Percentiles rank a stretch among this genome's conserved stretches.
phyloP scores from a whole-genome alignment of 2,113 vertebrate genomes.

The Lophura nycthemera region DNA sequence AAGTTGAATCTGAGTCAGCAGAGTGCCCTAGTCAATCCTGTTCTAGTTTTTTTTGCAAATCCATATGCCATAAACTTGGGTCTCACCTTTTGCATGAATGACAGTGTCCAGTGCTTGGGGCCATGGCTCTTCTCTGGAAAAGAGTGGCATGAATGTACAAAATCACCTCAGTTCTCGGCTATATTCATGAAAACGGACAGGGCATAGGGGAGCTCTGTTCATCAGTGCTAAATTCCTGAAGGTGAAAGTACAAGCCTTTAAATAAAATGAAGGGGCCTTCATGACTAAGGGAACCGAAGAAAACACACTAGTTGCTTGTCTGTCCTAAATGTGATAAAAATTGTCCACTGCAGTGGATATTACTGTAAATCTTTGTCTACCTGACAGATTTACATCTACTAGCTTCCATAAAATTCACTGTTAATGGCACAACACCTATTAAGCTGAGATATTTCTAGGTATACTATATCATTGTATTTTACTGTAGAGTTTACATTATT shows the following conservation, averaged over 20 bases:
- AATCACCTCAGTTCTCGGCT: neutral
- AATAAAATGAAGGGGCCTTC: slow-evolving; percentile 59
- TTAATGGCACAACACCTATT: slow-evolving; percentile 83
- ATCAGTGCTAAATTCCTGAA: slow-evolving; percentile 33
- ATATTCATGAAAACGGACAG: neutral
- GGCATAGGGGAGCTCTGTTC: neutral
- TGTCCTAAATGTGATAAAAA: slow-evolving; percentile 77
- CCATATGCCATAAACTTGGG: rapidly evolving
- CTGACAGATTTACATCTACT: slow-evolving; percentile 81
- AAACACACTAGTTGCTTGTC: slow-evolving; percentile 63
- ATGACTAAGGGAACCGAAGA: slow-evolving; percentile 46
- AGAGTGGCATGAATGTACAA: neutral
- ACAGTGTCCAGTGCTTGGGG: rapidly evolving
- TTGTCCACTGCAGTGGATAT: slow-evolving; percentile 58
- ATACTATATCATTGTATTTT: slow-evolving; percentile 77
- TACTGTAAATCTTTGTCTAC: slow-evolving; percentile 78
- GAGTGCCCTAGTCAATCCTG: neutral
- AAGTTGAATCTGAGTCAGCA: neutral
- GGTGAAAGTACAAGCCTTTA: slow-evolving; percentile 56
- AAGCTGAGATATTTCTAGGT: slow-evolving; percentile 78
- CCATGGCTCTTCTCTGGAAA: neutral
- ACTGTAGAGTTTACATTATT: slow-evolving; percentile 78
- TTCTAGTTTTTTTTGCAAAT: neutral
- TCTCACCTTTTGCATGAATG: neutral
- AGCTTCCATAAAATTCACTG: slow-evolving; percentile 78